Percentiles rank a stretch among this genome's conserved stretches.
Evolutionary conservation across 1,140 invertebrate genomes (phyloP).

Genomic region (Anthonomus grandis): DNA sequence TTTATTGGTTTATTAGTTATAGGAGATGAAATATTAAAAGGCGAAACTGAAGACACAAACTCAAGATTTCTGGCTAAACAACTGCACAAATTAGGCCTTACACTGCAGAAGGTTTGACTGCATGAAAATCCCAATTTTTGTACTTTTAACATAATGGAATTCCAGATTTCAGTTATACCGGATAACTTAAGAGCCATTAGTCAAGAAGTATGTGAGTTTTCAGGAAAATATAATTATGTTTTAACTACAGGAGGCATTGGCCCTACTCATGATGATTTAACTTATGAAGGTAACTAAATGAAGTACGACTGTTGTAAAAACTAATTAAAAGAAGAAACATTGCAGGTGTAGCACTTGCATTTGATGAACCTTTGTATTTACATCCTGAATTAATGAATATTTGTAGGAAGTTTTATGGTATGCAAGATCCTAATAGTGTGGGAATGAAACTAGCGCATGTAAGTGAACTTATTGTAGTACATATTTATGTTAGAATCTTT

Average conservation of each 20-base stretch:
- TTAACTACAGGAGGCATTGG: slow-evolving; percentile 80
- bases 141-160: slow-evolving; percentile 24
- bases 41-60: slow-evolving; percentile 72
- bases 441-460: slow-evolving; percentile 52
- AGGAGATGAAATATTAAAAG: slow-evolving; percentile 85
- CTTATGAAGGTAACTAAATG: slow-evolving; percentile 70
- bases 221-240: slow-evolving; percentile 60
- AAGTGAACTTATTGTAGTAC: too few species aligned
- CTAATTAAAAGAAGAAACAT: slow-evolving; percentile 15
- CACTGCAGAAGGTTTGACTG: slow-evolving; percentile 56
- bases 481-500: too few species aligned
- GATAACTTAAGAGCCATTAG: slow-evolving; percentile 71
- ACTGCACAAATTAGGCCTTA: slow-evolving; percentile 64
- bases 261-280: slow-evolving; percentile 83
- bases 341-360: slow-evolving; percentile 65
- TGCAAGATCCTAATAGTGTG: slow-evolving; percentile 44
- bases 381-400: slow-evolving; percentile 61
- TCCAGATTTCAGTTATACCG: slow-evolving; percentile 65
- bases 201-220: slow-evolving; percentile 65
- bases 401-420: slow-evolving; percentile 52
- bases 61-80: slow-evolving; percentile 65
- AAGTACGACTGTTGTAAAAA: not conserved
- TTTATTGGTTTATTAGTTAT: slow-evolving; percentile 57
- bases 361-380: slow-evolving; percentile 57
- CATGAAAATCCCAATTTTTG: not conserved